Evolutionary conservation across 1,140 invertebrate species (phyloP), one percentile per base, ranked within the genome.

Genomic region (Lucilia sericata): DNA sequence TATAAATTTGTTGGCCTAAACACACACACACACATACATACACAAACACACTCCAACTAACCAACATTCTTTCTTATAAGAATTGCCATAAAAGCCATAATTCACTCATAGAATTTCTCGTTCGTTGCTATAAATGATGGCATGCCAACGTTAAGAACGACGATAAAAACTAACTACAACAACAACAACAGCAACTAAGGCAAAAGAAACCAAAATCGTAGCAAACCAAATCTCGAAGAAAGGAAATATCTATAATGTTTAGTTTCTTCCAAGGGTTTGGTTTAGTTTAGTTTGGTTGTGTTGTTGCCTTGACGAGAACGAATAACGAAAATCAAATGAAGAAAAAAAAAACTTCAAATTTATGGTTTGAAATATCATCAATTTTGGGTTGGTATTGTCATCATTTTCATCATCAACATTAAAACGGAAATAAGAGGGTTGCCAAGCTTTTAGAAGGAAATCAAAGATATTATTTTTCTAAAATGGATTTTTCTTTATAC

Each of bases 401-500:
- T 83, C 82, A 82, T 75, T 74, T 74, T 51, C 82, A 76, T 74
- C 74, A 83, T 83, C 82, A 75, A 76, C 74, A 76, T 70, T 70
- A 70, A 70, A 78, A 25, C 47, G 76, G 51, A 78, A 78, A 55
- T 84, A 36, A 30, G 30, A 76, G 83, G 51, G 76, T 80, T 83
- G 82, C 74, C 70, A 47, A 19, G n/a, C 2, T 13, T 1, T 14
- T 34, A 3, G 13, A 49, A 49, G 49, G 0, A 14, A 55, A 7
- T 42, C 42, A 10, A 42, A 0, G 42, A 42, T 0, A 42, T 42
- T 42, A 42, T 42, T 8, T 8, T n/a, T n/a, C n/a, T n/a, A n/a
- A n/a, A n/a, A n/a, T n/a, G n/a, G n/a, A n/a, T n/a, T n/a, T n/a
- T n/a, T n/a, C n/a, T n/a, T n/a, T n/a, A n/a, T n/a, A n/a, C n/a